Evolutionary conservation across 2,113 vertebrate genomes (phyloP).

Genomic region (Steatornis caripensis): DNA sequence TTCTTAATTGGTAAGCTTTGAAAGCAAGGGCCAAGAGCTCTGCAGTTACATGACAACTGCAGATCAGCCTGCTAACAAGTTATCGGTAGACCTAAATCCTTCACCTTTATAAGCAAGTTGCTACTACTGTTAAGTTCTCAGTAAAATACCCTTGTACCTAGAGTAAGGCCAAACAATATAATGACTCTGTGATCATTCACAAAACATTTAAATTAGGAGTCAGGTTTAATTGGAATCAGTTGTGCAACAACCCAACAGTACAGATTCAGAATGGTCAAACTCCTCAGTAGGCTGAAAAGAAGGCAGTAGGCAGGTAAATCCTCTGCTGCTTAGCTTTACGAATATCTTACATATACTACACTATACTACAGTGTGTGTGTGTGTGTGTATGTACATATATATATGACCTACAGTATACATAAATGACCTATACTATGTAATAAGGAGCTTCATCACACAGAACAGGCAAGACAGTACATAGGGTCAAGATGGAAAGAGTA

Average conservation of each 20-base stretch:
- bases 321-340: not conserved
- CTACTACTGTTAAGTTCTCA: not conserved
- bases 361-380: not conserved
- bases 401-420: too few species aligned
- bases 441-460: not conserved
- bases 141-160: not conserved
- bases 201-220: not conserved
- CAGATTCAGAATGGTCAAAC: not conserved
- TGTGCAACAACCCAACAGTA: not conserved
- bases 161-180: not conserved
- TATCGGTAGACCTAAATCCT: not conserved
- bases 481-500: not conserved
- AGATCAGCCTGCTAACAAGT: not conserved
- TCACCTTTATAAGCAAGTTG: not conserved
- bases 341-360: not conserved
- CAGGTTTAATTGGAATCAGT: not conserved
- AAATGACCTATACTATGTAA: not conserved
- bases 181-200: not conserved
- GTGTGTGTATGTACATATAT: fast-evolving
- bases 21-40: not conserved
- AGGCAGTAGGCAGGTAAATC: not conserved
- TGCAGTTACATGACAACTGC: not conserved
- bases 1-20: not conserved
- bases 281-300: not conserved
- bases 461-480: not conserved